A percentile compares a stretch with the other conserved stretches of the same genome.
These are phyloP conservation scores for Catostylus mosaicus DNA, from an alignment of 30 jellyfish, hydroid and myxozoan genomes.

Conservation along the genomic window DNA sequence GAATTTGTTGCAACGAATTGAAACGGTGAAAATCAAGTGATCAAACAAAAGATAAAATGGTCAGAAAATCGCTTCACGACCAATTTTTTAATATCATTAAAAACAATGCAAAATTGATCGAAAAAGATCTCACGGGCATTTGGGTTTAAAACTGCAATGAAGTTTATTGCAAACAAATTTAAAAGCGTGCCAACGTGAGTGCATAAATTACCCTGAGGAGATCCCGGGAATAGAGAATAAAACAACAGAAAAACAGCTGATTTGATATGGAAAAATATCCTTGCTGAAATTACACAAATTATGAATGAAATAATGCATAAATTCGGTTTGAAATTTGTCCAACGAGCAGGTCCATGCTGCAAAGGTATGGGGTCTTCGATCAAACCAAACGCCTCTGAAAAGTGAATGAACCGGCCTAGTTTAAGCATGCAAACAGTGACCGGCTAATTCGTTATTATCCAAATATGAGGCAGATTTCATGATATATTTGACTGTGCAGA, in stretches of 20 bases:
- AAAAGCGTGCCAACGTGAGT: neutral
- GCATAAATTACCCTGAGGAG: neutral
- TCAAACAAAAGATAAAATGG: neutral
- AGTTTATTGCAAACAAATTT: neutral
- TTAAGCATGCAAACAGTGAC: neutral
- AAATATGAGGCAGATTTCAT: neutral
- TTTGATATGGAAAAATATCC: neutral
- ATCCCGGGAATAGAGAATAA: neutral
- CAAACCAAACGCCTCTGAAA: neutral
- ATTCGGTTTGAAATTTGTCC: neutral
- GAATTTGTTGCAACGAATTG: neutral
- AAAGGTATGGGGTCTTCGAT: neutral
- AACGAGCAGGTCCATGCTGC: neutral
- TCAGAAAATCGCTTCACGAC: no score
- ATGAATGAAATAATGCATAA: neutral
- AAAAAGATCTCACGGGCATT: neutral
- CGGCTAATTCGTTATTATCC: neutral
- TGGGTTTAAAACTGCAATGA: neutral
- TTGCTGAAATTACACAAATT: neutral
- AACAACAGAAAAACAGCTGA: neutral
- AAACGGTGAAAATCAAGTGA: neutral
- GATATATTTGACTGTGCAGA: neutral
- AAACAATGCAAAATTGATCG: no score
- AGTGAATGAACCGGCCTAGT: neutral
- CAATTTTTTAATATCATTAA: no score